A percentile compares a stretch with the other conserved stretches of the same genome.
Evolutionary conservation across 2,888 invertebrate species (phyloP).

Genomic region (Petrolisthes manimaculis): DNA sequence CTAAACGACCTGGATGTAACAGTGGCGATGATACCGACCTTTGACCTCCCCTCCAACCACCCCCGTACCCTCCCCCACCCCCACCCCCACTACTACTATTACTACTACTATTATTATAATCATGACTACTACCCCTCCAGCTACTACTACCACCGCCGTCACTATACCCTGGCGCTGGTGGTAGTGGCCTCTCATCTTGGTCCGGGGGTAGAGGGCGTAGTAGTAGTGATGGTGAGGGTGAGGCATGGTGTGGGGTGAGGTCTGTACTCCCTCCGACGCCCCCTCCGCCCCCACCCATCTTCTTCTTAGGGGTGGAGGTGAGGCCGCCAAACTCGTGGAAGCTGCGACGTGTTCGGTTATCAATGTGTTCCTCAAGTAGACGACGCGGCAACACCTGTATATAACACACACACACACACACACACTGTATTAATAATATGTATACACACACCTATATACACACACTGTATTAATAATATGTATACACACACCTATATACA

Average conservation of each 20-base stretch:
- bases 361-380: slow-evolving; percentile 62
- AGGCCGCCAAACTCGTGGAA: slow-evolving; percentile 64
- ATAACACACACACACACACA: too few species aligned
- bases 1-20: slow-evolving; percentile 63
- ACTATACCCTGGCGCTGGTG: slow-evolving; percentile 2
- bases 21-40: slow-evolving; percentile 57
- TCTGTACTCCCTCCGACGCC: slow-evolving; percentile 1
- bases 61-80: neutral
- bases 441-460: too few species aligned
- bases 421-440: too few species aligned
- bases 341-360: slow-evolving; percentile 55
- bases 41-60: slow-evolving; percentile 48
- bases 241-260: slow-evolving; percentile 11
- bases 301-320: slow-evolving; percentile 62
- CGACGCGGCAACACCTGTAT: slow-evolving; percentile 59
- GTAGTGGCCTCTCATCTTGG: neutral
- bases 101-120: neutral
- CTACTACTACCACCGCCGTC: neutral
- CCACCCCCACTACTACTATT: neutral
- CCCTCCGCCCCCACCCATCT: slow-evolving; percentile 3
- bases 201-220: slow-evolving; percentile 18
- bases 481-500: too few species aligned
- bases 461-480: too few species aligned
- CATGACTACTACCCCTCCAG: neutral
- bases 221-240: slow-evolving; percentile 46